phyloP scores from a whole-genome alignment of 2,888 invertebrate genomes.

The Morinoia aosen region DNA sequence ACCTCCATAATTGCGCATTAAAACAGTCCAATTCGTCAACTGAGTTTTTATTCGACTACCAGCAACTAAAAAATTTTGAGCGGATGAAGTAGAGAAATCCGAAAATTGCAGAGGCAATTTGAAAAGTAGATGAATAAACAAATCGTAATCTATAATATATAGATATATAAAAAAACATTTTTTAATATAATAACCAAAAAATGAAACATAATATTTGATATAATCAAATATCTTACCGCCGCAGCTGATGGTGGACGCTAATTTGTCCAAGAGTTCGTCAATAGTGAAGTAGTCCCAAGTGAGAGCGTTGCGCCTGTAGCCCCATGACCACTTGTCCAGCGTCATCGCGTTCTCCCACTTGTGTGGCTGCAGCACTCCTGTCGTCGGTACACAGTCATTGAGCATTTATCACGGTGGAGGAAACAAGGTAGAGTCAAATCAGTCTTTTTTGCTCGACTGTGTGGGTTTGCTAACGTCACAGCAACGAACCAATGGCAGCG shows the following conservation, averaged over 20 bases:
- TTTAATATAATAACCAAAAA: background rate
- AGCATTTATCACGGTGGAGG: background rate
- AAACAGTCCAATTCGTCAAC: too few species aligned
- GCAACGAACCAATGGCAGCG: too few species aligned
- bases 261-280: conserved; percentile 79
- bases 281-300: conserved; percentile 79
- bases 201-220: too few species aligned
- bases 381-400: background rate
- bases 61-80: too few species aligned
- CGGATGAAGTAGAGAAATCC: too few species aligned
- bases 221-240: background rate
- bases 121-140: too few species aligned
- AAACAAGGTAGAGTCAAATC: too few species aligned
- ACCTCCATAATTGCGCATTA: too few species aligned
- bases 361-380: conserved; percentile 79
- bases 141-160: background rate
- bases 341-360: conserved; percentile 98
- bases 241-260: conserved; percentile 84
- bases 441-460: too few species aligned
- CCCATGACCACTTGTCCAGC: conserved; percentile 89
- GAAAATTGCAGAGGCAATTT: too few species aligned
- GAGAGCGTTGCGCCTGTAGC: conserved; percentile 82
- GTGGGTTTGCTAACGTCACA: too few species aligned
- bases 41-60: too few species aligned
- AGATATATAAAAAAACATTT: background rate